These are phyloP conservation scores for Macaria notata DNA, from an alignment of 2,888 invertebrate species.

Conservation along the genomic window DNA sequence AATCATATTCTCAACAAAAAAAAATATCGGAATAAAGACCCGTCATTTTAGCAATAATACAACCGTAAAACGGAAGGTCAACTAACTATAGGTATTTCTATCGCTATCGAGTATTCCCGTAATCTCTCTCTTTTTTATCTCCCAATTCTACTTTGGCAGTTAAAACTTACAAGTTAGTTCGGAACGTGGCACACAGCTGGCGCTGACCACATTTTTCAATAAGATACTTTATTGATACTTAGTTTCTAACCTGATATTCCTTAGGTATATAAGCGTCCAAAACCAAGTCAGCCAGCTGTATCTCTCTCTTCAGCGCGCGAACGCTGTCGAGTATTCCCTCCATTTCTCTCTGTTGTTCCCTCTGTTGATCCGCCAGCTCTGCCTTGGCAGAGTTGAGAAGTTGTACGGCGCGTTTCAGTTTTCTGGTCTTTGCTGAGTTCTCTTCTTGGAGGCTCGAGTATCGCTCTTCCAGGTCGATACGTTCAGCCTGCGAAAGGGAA, in stretches of 20 bases:
- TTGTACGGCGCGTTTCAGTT: constrained; percentile 7
- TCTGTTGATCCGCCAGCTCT: constrained; percentile 92
- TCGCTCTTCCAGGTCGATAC: constrained; percentile 96
- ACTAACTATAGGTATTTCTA: no score
- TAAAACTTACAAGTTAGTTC: no score
- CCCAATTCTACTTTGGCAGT: no score
- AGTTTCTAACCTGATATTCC: constrained; percentile 89
- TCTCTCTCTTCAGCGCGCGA: constrained; percentile 93
- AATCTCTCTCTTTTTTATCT: no score
- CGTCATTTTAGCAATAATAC: no score
- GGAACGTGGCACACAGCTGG: no score
- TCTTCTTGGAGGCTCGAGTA: constrained; percentile 98
- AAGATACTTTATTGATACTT: neutral
- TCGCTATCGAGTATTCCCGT: no score
- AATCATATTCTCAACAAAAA: no score
- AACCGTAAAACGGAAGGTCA: no score
- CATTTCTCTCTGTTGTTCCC: constrained; percentile 98
- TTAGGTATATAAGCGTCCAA: constrained; percentile 96
- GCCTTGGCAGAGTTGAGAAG: constrained; percentile 88
- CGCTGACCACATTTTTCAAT: no score
- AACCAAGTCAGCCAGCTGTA: constrained; percentile 94
- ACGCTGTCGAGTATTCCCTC: constrained; percentile 97
- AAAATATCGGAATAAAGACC: no score
- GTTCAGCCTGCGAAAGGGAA: constrained; percentile 84
- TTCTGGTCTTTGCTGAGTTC: constrained; percentile 82